Percentiles rank a stretch among this genome's conserved stretches.
phyloP scores from a whole-genome alignment of 2,888 invertebrate genomes.

The Drosophila nigritarsus region DNA sequence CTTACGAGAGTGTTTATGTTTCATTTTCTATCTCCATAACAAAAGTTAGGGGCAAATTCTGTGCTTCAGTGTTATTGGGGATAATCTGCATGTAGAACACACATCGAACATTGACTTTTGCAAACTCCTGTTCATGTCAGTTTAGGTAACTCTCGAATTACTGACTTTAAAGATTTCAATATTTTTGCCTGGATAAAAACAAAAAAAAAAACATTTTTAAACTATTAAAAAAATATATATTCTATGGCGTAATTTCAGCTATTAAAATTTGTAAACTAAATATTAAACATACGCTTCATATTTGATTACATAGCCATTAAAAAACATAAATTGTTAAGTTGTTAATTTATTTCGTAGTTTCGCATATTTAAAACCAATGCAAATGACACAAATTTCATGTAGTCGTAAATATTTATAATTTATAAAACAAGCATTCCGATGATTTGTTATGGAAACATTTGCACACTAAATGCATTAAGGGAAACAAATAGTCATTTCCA shows the following conservation, averaged over 20 bases:
- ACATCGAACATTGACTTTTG: neutral
- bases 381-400: constrained; percentile 15
- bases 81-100: constrained; percentile 4
- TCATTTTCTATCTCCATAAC: neutral
- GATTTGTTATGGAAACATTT: constrained; percentile 27
- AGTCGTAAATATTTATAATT: constrained; percentile 42
- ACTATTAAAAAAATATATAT: neutral
- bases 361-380: constrained; percentile 17
- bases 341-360: constrained; percentile 2
- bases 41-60: neutral
- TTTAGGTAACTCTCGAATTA: neutral
- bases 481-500: constrained; percentile 24
- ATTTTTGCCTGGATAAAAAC: neutral
- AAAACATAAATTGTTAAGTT: neutral
- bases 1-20: constrained; percentile 40
- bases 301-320: neutral
- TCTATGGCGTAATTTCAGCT: neutral
- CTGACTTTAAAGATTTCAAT: neutral
- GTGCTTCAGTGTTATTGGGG: neutral
- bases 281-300: neutral
- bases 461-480: constrained; percentile 27
- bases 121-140: neutral
- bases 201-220: neutral
- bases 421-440: constrained; percentile 25
- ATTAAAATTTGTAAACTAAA: neutral